A percentile compares a stretch with the other conserved stretches of the same genome.
These are phyloP conservation scores for Hofmannophila pseudospretella DNA, from an alignment of 2,888 invertebrate genomes.

Conservation along the genomic window DNA sequence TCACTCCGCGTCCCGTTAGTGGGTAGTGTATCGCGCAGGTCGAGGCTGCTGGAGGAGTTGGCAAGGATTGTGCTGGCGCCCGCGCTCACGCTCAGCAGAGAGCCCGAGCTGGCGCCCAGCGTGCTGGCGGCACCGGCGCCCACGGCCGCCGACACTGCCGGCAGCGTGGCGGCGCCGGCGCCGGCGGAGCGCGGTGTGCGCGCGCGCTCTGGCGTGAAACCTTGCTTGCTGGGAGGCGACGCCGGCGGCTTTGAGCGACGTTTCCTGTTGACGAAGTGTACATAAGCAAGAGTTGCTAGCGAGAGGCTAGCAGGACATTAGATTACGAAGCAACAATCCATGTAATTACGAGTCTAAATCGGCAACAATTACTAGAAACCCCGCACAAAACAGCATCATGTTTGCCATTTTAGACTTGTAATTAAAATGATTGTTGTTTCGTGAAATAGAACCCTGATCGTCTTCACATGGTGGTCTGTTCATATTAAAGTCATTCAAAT, in stretches of 20 bases:
- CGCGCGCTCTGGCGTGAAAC: constrained; percentile 32
- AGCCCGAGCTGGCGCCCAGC: constrained; percentile 41
- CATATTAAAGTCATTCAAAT: no score
- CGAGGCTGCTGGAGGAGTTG: constrained; percentile 64
- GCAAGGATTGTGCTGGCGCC: constrained; percentile 80
- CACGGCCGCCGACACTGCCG: constrained; percentile 6
- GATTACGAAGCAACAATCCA: no score
- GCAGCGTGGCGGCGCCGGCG: constrained; percentile 7
- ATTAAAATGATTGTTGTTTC: no score
- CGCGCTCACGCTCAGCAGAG: constrained; percentile 75
- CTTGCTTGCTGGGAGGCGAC: constrained; percentile 21
- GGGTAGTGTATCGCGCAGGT: constrained; percentile 31
- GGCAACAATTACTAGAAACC: no score
- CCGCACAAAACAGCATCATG: no score
- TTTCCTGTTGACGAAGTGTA: constrained; percentile 21
- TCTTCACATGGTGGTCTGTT: no score
- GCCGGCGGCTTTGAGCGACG: constrained; percentile 39
- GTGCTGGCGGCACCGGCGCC: constrained; percentile 8
- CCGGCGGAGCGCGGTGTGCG: constrained; percentile 12
- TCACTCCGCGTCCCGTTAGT: constrained; percentile 16
- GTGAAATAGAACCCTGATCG: no score
- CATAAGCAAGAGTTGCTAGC: no score
- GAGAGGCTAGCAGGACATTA: no score
- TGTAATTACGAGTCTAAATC: no score
- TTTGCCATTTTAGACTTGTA: no score